Base-by-base conservation (phyloP, 1,140 invertebrate genomes). In the Acromyrmex charruanus region DNA sequence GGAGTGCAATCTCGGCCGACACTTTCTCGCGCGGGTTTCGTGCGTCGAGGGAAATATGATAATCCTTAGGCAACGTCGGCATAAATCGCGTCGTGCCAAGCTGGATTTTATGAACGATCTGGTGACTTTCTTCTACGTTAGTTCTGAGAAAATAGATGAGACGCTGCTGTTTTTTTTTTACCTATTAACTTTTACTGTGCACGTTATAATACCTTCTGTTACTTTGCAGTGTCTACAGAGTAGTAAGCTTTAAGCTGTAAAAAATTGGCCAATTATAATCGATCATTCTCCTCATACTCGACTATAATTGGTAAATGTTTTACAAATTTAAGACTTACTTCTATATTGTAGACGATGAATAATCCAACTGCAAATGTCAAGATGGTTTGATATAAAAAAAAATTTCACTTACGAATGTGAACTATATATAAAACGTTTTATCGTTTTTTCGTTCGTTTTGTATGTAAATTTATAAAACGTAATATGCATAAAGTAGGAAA, bases 21-120 rank as follows among this genome's bases (percentile, higher is more conserved):
- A 63, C 79, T 88, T 81, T 85, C 77, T 65, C 77, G 79, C 35
- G 59, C 66, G 71, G 53, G 88, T 74, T 89, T 80, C 75, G 51
- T 77, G 74, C 74, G 80, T 74, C 86, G 66, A 72, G 89, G 86
- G 86, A 90, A 88, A 90, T 90, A 90, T 90, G 81, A 89, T 90
- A 82, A 90, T 90, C 86, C 88, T 90, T 77, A 59, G 71, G 87
- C 55, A 80, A 49, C 53, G 44, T 3, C 58, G 61, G 79, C 61
- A 71, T 90, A 87, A 90, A 87, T 90, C 86, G 87, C 68, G 21
- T 16, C 68, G 44, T 21, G 59, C 49, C 80, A 87, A 44, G 55
- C 65, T 59, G 86, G 66, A 89, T 89, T 87, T 87, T 87, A 89
- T 69, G 66, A 89, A 53, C 63, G 44, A 39, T 66, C 39, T 44